Conservation (phyloP, 2,113 vertebrate species). For the Butastur rufipennis region DNA sequence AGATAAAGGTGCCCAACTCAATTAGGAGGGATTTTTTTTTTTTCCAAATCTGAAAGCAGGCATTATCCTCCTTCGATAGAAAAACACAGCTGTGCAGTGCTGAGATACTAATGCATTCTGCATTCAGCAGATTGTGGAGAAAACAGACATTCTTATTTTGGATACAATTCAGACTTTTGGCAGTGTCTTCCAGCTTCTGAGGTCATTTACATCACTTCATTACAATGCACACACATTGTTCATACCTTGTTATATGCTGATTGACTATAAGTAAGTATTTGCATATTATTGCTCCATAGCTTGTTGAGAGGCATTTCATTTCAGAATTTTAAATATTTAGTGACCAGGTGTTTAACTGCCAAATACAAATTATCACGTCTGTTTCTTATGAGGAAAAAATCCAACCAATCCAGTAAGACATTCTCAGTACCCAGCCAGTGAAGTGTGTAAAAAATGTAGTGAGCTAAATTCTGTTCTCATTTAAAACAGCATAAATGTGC, state of each 20-base stretch:
- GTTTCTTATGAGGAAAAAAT: slow-evolving; percentile 21
- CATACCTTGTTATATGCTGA: slow-evolving; percentile 30
- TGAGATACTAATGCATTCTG: slow-evolving; percentile 37
- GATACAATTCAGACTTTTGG: slow-evolving; percentile 52
- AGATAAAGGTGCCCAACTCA: slow-evolving; percentile 51
- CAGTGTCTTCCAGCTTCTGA: slow-evolving; percentile 39
- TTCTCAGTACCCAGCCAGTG: not conserved
- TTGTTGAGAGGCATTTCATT: slow-evolving; percentile 58
- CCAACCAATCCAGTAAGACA: not conserved
- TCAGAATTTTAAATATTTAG: slow-evolving; percentile 65
- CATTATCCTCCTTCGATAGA: slow-evolving; percentile 30
- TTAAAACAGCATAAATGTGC: slow-evolving; percentile 3
- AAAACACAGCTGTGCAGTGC: slow-evolving; percentile 50
- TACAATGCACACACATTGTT: slow-evolving; percentile 34
- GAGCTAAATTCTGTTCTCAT: slow-evolving; percentile 3
- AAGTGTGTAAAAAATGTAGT: not conserved
- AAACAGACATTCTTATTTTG: slow-evolving; percentile 51
- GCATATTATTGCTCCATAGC: not conserved
- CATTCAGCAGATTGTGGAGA: slow-evolving; percentile 39
- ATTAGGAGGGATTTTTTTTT: slow-evolving; percentile 23
- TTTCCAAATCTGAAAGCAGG: slow-evolving; percentile 3
- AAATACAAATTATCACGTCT: slow-evolving; percentile 3
- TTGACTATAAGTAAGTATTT: slow-evolving; percentile 41
- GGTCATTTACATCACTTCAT: slow-evolving; percentile 46
- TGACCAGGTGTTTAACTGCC: slow-evolving; percentile 45